These are phyloP conservation scores for Falco columbarius DNA, from an alignment of 2,797 vertebrate species.

Conservation along the genomic window DNA sequence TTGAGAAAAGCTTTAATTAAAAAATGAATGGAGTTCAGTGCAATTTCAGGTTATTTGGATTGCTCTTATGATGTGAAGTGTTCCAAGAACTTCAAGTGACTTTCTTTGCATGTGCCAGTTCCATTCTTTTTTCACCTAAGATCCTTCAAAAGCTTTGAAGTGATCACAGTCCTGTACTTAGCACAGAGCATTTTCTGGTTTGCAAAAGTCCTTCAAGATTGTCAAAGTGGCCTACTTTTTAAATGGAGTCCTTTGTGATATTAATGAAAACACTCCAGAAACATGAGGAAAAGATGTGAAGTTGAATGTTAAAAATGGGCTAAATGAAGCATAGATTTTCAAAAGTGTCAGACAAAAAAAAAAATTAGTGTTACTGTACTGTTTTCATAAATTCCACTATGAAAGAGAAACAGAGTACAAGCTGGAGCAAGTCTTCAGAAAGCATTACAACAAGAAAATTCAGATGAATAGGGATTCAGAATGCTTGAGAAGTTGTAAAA, in stretches of 20 bases:
- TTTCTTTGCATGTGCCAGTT: constrained; percentile 12
- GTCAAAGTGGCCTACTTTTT: background rate
- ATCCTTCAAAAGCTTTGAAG: constrained; percentile 66
- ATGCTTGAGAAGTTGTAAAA: background rate
- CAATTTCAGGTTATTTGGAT: constrained; percentile 20
- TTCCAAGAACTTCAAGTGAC: constrained; percentile 22
- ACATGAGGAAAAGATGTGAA: background rate
- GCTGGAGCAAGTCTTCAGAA: background rate
- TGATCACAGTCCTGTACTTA: constrained; percentile 4
- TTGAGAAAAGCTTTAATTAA: background rate
- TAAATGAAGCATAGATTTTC: background rate
- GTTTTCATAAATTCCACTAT: background rate
- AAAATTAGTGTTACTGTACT: background rate
- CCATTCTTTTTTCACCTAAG: constrained; percentile 40
- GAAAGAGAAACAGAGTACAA: background rate
- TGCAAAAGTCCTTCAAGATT: constrained; percentile 35
- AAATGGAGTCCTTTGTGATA: background rate
- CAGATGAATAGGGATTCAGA: background rate
- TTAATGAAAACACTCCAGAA: constrained; percentile 17
- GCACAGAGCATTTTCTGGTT: constrained; percentile 30
- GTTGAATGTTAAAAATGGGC: background rate
- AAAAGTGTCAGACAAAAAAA: background rate
- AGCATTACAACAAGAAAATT: background rate
- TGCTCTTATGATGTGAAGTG: constrained; percentile 43
- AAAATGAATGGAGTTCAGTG: background rate